A percentile compares a stretch with the other conserved stretches of the same genome.
Evolutionary conservation across 92 coral and sea anemone species (phyloP).

Genomic region (Pocillopora meandrina): DNA sequence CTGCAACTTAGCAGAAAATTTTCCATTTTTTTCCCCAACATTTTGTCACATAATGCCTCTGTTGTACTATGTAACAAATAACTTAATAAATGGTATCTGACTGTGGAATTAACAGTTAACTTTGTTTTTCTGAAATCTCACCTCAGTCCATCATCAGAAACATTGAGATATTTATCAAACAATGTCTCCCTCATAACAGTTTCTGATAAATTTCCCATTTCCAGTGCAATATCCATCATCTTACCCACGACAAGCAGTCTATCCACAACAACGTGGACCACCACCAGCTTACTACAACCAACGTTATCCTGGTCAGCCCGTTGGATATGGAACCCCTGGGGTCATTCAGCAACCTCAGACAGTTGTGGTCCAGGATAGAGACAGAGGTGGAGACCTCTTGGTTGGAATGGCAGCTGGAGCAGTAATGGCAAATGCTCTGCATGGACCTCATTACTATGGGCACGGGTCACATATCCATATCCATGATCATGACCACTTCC

Average conservation of each 20-base stretch:
- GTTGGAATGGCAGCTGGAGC: conserved; percentile 99
- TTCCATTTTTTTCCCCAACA: too few relatives aligned
- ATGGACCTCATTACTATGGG: conserved; percentile 73
- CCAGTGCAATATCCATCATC: conserved; percentile 30
- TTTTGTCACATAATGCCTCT: not conserved
- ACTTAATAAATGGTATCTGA: too few relatives aligned
- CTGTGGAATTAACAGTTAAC: too few relatives aligned
- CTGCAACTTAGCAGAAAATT: too few relatives aligned
- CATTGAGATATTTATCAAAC: too few relatives aligned
- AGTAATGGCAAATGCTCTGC: conserved; percentile 90
- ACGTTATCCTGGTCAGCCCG: conserved; percentile 61
- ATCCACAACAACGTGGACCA: conserved; percentile 71
- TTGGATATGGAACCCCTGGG: conserved; percentile 58
- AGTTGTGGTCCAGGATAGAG: conserved; percentile 85
- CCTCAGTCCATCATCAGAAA: too few relatives aligned
- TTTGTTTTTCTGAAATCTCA: too few relatives aligned
- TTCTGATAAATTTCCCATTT: not conserved
- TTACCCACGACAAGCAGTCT: conserved; percentile 51
- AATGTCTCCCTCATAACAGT: not conserved
- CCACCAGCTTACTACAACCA: conserved; percentile 80
- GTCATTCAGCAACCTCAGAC: conserved; percentile 73
- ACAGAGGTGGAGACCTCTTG: conserved; percentile 78
- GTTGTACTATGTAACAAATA: not conserved
- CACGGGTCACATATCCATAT: conserved; percentile 64
- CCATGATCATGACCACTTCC: conserved; percentile 77